These are phyloP conservation scores for Brachycybe producta DNA, from an alignment of 2,888 invertebrate genomes.

Conservation along the genomic window DNA sequence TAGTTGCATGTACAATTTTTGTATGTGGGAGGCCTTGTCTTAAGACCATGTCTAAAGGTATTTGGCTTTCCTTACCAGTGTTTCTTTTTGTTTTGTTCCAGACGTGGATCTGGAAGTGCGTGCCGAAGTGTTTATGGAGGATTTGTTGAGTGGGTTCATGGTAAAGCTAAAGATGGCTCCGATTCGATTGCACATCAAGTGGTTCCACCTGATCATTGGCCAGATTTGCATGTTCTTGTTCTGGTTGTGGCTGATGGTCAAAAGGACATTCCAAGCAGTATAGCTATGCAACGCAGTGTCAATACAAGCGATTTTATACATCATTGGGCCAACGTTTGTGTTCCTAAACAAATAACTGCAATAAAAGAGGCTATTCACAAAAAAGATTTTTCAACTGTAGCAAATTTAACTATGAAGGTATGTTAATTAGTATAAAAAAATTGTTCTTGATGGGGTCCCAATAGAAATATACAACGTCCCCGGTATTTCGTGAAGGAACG, in stretches of 20 bases:
- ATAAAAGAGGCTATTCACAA: slow-evolving; percentile 50
- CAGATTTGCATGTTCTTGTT: slow-evolving; percentile 54
- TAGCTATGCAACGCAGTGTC: slow-evolving; percentile 71
- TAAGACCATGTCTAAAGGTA: no score
- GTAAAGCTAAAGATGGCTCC: slow-evolving; percentile 35
- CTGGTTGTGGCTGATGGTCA: slow-evolving; percentile 49
- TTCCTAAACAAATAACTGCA: slow-evolving; percentile 53
- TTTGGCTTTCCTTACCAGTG: not conserved
- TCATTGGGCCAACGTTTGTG: slow-evolving; percentile 54
- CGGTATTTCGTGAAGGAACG: no score
- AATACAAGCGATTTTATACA: slow-evolving; percentile 70
- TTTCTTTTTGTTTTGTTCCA: slow-evolving; percentile 13
- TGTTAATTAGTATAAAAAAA: no score
- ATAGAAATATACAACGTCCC: no score
- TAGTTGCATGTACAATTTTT: no score
- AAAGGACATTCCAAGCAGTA: slow-evolving; percentile 74
- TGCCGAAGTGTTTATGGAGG: slow-evolving; percentile 90
- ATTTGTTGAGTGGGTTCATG: slow-evolving; percentile 84
- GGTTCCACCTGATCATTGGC: slow-evolving; percentile 65
- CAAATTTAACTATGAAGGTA: slow-evolving; percentile 78
- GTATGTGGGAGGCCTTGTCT: no score
- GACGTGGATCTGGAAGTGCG: slow-evolving; percentile 73
- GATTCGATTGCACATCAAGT: slow-evolving; percentile 38
- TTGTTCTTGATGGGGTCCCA: no score
- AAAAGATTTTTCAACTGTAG: slow-evolving; percentile 68